Base-by-base conservation (phyloP, 2,113 vertebrate genomes). In the Orthonyx spaldingii region DNA sequence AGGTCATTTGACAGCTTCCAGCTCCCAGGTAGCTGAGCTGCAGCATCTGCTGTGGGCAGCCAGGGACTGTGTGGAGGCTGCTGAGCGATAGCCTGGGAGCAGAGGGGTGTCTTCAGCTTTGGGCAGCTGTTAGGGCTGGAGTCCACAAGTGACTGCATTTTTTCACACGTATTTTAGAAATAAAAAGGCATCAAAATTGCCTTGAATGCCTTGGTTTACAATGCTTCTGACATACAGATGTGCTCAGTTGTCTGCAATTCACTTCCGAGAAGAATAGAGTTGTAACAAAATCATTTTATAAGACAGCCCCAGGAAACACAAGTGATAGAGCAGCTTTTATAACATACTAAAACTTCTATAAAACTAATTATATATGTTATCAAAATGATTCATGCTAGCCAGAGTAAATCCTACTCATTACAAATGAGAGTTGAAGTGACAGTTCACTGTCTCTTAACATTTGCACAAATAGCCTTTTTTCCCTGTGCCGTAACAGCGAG, bases 331-430 rank as follows among this genome's bases (percentile, higher is more conserved):
- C 42, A 91, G 74, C 53, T 89, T 95, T 92, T 88, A 87, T 84
- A 94, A 56, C 61, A 37, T 26, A 66, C 72, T 93, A 88, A 89
- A 96, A 41, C 69, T 60, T 84, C 89, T 66, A 76, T 97, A 96
- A 94, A 95, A 66, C 64, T 79, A 87, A 87, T 96, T 94, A 50
- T 44, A 64, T 41, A 12, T 89, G 81, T 69, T 96, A 97, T 92
- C 94, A 95, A 69, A 95, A 80, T 90, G 94, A 94, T 94, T 97
- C 91, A 80, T 74, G 53, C 42, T 92, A 71, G 37, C 83, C 60
- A 37, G 55, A 75, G 50, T 89, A 90, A 95, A 77, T 70, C 66
- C 63, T 52, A 23, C 56, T 90, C 68, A 16, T 87, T 85, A 50
- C 61, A 90, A 80, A 55, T 20, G 23, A 60, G 56, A 88, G 39